A percentile compares a stretch with the other conserved stretches of the same genome.
phyloP scores from a whole-genome alignment of 2,113 vertebrate species.

The Pseudois nayaur region DNA sequence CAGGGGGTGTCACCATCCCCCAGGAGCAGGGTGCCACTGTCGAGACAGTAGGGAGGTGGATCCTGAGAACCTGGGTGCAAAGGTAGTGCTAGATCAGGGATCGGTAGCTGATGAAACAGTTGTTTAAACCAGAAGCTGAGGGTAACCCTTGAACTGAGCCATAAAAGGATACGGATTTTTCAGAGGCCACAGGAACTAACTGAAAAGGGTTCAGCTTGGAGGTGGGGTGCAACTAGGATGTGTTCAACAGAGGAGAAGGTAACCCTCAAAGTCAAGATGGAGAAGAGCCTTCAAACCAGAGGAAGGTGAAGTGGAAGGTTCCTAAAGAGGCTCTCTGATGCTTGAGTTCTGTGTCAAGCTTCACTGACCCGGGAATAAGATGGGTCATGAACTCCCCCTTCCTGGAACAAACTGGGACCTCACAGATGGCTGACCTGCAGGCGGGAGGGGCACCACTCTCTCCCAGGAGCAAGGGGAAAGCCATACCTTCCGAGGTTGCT shows the following conservation, averaged over 20 bases:
- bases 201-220: not conserved
- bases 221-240: not conserved
- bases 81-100: not conserved
- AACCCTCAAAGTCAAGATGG: not conserved
- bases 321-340: not conserved
- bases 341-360: not conserved
- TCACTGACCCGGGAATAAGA: not conserved
- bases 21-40: not conserved
- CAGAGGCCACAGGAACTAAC: not conserved
- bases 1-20: not conserved
- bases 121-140: not conserved
- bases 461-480: not conserved
- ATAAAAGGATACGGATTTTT: not conserved
- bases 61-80: not conserved
- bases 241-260: not conserved
- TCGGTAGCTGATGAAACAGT: not conserved
- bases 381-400: not conserved
- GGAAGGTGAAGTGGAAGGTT: not conserved
- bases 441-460: not conserved
- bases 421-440: not conserved
- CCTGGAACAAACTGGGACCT: not conserved
- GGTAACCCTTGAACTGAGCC: not conserved
- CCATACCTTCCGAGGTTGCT: not conserved
- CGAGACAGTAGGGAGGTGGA: not conserved
- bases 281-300: not conserved